These are phyloP conservation scores for Helogale parvula DNA, from an alignment of 2,113 vertebrate genomes.

Conservation along the genomic window DNA sequence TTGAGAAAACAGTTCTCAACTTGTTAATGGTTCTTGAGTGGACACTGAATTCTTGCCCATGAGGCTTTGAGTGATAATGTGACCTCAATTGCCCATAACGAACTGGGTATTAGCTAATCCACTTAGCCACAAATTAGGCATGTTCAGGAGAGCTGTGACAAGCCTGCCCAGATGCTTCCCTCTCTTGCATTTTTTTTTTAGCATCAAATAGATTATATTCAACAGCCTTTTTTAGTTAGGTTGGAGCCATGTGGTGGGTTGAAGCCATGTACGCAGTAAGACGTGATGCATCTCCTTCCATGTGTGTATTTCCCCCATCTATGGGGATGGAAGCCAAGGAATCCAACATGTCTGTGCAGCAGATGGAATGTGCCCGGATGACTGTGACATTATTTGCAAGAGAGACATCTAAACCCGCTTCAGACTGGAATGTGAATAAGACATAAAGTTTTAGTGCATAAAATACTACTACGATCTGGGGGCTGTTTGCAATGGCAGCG, in stretches of 20 bases:
- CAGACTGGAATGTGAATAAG: not conserved
- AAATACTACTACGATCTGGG: not conserved
- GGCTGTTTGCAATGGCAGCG: not conserved
- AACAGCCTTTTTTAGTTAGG: not conserved
- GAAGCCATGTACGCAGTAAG: not conserved
- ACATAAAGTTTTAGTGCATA: not conserved
- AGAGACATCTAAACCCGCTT: not conserved
- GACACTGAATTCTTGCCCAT: not conserved
- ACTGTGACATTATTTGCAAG: not conserved
- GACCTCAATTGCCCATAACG: not conserved
- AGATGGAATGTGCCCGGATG: not conserved
- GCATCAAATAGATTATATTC: not conserved
- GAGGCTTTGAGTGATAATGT: not conserved
- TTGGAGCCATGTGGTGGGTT: not conserved
- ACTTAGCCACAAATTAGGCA: not conserved
- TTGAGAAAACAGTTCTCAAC: not conserved
- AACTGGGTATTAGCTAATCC: not conserved
- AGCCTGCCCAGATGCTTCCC: not conserved
- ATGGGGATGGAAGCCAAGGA: not conserved
- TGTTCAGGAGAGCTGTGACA: not conserved
- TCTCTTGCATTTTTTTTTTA: not conserved
- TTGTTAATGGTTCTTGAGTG: not conserved
- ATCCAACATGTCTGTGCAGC: too few species aligned
- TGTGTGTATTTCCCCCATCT: not conserved
- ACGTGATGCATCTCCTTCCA: rapidly evolving